A percentile compares a stretch with the other conserved stretches of the same genome.
These are phyloP conservation scores for Gadopsis marmoratus DNA, from an alignment of 2,797 vertebrate species.

Conservation along the genomic window DNA sequence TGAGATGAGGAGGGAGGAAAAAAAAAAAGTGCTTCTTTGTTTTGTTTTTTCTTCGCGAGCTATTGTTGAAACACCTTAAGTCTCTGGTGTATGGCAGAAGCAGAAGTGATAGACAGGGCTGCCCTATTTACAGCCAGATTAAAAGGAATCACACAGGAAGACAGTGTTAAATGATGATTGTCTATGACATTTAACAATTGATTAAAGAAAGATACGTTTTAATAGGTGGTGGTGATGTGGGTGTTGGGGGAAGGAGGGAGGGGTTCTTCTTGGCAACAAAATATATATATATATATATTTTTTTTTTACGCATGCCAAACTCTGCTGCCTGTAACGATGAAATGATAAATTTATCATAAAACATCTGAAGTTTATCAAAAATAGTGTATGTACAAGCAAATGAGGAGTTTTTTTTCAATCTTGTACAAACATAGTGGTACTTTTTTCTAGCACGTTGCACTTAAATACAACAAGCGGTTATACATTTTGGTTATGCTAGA, in stretches of 20 bases:
- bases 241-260: constrained; percentile 44
- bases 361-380: constrained; percentile 59
- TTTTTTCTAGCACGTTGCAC: constrained; percentile 24
- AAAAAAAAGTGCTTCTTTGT: constrained; percentile 79
- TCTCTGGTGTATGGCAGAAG: constrained; percentile 84
- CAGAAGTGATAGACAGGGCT: constrained; percentile 87
- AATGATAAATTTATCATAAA: constrained; percentile 73
- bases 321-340: constrained; percentile 62
- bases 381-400: constrained; percentile 51
- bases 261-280: constrained; percentile 57
- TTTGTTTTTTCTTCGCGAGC: constrained; percentile 73
- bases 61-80: constrained; percentile 90
- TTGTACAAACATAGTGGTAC: constrained; percentile 40
- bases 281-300: constrained; percentile 17
- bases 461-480: neutral
- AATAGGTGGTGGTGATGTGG: constrained; percentile 77
- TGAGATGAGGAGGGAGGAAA: constrained; percentile 78
- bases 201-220: constrained; percentile 86
- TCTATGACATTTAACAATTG: constrained; percentile 86
- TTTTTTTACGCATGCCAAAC: constrained; percentile 55
- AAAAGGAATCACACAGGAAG: constrained; percentile 86
- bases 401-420: constrained; percentile 47
- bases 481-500: neutral
- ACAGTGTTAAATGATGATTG: constrained; percentile 85
- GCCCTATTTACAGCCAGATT: constrained; percentile 89